Evolutionary conservation across 2,113 vertebrate species (phyloP), one percentile per base, ranked within the genome.

Genomic region (Tragelaphus strepsiceros): DNA sequence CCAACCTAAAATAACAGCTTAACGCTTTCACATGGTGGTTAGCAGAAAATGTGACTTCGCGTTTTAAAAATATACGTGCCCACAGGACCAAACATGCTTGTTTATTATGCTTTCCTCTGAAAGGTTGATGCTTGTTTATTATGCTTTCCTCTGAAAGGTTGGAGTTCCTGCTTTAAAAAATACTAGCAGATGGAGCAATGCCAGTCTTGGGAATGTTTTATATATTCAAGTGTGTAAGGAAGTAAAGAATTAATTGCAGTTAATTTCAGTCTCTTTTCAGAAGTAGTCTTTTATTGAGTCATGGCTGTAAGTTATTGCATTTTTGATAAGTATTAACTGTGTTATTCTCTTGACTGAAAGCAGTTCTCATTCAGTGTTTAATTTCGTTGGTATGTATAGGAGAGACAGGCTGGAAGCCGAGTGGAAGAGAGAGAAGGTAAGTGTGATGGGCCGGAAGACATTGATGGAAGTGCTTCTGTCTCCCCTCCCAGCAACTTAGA

Each of bases 371-470:
- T 89, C 97, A 98, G 96, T 98, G 92, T 99, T 98, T 98, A 84
- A 91, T 99, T 98, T 98, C 94, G 67, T 99, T 99, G 97, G 88
- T 97, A 78, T 98, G 95, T 98, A 93, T 98, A 99, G 99, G 99
- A 98, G 99, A 99, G 98, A 99, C 99, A 96, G 99, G 99, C 96
- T 99, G 99, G 99, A 99, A 99, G 98, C 99, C 99, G 90, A 99
- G 99, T 0, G 99, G 98, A 88, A 99, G 99, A 99, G 99, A 99
- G 98, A 99, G 98, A 98, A 98, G 99, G 99, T 99, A 98, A 99
- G 98, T 97, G 82, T 67, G 64, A 83, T 30, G 98, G 67, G 88
- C 54, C 13, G 51, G 85, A 97, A 39, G 89, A 58, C 28, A n/a
- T 39, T 78, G n/a, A 53, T 84, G 30, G 85, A 93, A 59, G 58